Evolutionary conservation across 2,113 vertebrate genomes (phyloP).

Genomic region (Psophia crepitans): DNA sequence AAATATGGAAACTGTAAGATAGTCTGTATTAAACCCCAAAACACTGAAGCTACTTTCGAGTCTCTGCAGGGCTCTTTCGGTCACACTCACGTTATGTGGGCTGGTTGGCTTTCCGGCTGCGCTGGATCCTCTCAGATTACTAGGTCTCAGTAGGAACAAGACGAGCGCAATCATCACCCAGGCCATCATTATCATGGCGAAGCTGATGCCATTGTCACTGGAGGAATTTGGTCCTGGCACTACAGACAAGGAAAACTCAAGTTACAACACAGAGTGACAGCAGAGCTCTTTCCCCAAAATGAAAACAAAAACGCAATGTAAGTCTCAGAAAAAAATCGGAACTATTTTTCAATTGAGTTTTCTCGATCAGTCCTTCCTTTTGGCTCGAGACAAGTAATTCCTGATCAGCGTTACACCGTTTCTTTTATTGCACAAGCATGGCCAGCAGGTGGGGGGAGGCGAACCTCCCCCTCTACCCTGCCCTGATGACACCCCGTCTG

Average conservation of each 20-base stretch:
- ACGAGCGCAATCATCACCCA: conserved; percentile 89
- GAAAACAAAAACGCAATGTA: neutral
- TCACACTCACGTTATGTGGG: conserved; percentile 83
- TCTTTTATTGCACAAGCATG: neutral
- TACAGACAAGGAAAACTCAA: conserved; percentile 61
- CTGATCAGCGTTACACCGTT: neutral
- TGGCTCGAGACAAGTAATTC: neutral
- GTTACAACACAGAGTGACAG: neutral
- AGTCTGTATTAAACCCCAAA: neutral
- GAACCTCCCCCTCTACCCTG: too few relatives aligned
- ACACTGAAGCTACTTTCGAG: neutral
- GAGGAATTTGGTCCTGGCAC: conserved; percentile 88
- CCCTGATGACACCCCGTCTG: too few relatives aligned
- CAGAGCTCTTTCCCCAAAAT: neutral
- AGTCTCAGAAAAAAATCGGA: neutral
- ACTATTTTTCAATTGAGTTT: neutral
- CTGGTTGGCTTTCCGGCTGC: conserved; percentile 80
- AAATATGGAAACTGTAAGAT: neutral
- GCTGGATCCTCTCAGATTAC: conserved; percentile 82
- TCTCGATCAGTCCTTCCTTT: neutral
- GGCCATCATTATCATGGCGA: conserved; percentile 91
- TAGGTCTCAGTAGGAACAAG: conserved; percentile 89
- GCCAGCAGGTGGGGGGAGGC: too few relatives aligned
- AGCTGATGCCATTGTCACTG: conserved; percentile 78
- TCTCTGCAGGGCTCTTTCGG: neutral